Conservation (phyloP, 2,888 invertebrate species). For the Aphodius sticticus region DNA sequence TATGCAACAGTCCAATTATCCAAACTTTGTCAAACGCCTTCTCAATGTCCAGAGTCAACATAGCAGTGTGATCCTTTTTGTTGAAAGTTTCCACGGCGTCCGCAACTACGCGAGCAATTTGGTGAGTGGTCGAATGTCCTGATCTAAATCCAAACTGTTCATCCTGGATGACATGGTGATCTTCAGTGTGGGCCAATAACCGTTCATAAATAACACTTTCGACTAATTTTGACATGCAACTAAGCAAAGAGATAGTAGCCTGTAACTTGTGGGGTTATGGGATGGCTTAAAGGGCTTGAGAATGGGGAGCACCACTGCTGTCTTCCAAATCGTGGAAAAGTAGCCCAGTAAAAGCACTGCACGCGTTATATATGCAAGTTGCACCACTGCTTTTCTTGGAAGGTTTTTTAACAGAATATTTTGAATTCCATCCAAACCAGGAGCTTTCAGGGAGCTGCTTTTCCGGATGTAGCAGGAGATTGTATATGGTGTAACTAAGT, state of each 20-base stretch:
- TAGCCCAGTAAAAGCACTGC: constrained; percentile 38
- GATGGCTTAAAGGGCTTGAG: too few species aligned
- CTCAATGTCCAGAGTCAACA: constrained; percentile 30
- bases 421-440: constrained; percentile 29
- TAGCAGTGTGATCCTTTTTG: constrained; percentile 43
- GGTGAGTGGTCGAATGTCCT: constrained; percentile 48
- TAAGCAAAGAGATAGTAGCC: constrained; percentile 20
- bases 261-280: too few species aligned
- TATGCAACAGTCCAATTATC: too few species aligned
- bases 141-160: constrained; percentile 51
- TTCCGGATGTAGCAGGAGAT: neutral
- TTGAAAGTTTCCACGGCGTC: constrained; percentile 43
- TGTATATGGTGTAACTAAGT: neutral
- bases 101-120: constrained; percentile 46
- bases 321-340: constrained; percentile 38
- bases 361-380: constrained; percentile 43
- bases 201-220: constrained; percentile 34
- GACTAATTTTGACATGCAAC: constrained; percentile 34
- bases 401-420: constrained; percentile 40
- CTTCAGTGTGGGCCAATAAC: constrained; percentile 23
- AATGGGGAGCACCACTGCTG: too few species aligned
- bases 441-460: constrained; percentile 23
- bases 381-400: constrained; percentile 42
- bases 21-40: too few species aligned
- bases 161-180: constrained; percentile 37